Evolutionary conservation across 2,797 vertebrate species (phyloP).

Genomic region (Sibirionetta formosa): DNA sequence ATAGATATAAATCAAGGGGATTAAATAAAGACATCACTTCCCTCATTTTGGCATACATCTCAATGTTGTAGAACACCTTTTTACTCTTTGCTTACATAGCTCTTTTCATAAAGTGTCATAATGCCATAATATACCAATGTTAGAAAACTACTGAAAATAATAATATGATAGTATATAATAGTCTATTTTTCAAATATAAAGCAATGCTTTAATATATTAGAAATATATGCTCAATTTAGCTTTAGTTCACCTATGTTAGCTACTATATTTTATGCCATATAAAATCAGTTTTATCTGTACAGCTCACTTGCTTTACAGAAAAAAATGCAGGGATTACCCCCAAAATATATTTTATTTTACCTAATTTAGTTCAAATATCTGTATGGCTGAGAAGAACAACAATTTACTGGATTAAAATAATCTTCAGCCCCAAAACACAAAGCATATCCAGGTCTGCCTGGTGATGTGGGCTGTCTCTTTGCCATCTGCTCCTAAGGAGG

Average conservation of each 20-base stretch:
- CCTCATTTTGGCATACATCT: background rate
- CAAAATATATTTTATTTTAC: background rate
- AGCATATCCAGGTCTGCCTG: background rate
- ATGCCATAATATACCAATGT: background rate
- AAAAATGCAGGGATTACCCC: background rate
- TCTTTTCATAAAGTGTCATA: background rate
- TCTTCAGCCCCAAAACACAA: background rate
- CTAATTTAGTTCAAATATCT: background rate
- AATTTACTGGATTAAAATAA: background rate
- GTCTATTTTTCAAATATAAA: background rate
- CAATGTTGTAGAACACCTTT: background rate
- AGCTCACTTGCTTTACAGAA: background rate
- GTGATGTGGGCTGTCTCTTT: background rate
- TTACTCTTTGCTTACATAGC: background rate
- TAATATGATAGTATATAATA: background rate
- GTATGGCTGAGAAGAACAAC: background rate
- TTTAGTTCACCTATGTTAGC: background rate
- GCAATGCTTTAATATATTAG: background rate
- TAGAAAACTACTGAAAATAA: background rate
- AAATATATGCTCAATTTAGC: background rate
- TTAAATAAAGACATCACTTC: background rate
- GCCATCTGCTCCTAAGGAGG: conserved; percentile 24
- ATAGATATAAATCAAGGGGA: background rate
- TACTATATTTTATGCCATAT: background rate
- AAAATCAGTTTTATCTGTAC: background rate